Evolutionary conservation across 2,888 invertebrate genomes (phyloP), one percentile per base, ranked within the genome.

Genomic region (Eristalis arbustorum): DNA sequence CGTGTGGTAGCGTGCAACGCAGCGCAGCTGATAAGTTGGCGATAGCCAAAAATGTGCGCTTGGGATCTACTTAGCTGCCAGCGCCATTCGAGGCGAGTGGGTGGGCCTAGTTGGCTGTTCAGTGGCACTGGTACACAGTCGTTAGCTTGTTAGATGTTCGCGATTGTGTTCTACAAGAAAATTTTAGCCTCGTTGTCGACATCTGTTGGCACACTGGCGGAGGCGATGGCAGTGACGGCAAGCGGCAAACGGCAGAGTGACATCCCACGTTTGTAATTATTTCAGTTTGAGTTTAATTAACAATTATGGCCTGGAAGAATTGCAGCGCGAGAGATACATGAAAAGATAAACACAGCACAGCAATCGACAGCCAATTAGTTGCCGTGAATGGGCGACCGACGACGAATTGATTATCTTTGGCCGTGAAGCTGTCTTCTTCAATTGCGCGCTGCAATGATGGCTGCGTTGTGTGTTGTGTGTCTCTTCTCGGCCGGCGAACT

Each of bases 31-130:
- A 84, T 84, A 84, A 81, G 81, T 84, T 76, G 72, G 59, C 80
- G 84, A 84, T 84, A 84, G 81, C 84, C 81, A 76, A 81, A 84
- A 68, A 80, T 67, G 74, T 66, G 56, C n/a, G n/a, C 25, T 31
- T 42, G 18, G 57, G 57, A 25, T 72, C 76, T 82, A 37, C 49
- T 67, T 75, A 63, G 13, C 11, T 22, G 22, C 4, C 8, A n/a
- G 56, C 13, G 56, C 18, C 56, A 22, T 56, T 23, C n/a, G 25
- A 13, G 25, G 25, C 2, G 13, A 1, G 59, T 59, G 25, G 59
- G 59, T 28, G 25, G 59, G 59, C 59, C 25, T 59, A 59, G 59
- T 23, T 61, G 56, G 25, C 4, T 73, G 34, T 57, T 62, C 75
- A 31, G 75, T 74, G 84, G 84, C 84, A 67, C 71, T 6, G 6